Conservation (phyloP, 2,888 invertebrate species). For the Abrostola tripartita region DNA sequence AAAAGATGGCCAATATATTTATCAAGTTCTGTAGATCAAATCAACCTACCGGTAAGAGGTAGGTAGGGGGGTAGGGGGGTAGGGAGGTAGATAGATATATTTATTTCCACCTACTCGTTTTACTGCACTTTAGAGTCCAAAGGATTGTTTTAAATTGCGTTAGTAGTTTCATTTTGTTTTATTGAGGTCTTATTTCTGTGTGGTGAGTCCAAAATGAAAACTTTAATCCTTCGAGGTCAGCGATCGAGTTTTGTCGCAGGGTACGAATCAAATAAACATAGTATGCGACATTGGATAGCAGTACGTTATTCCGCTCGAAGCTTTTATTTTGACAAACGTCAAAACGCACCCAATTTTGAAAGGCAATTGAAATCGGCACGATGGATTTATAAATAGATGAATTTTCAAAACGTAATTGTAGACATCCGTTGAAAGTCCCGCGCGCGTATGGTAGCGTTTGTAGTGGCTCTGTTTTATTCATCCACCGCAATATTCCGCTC, state of each 20-base stretch:
- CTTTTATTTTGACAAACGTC: constrained; percentile 34
- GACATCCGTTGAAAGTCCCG: background rate
- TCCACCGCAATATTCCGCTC: background rate
- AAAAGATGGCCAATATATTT: constrained; percentile 46
- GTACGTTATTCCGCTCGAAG: constrained; percentile 19
- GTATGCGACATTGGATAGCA: constrained; percentile 28
- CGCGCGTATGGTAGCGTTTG: background rate
- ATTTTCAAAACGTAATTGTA: constrained; percentile 8
- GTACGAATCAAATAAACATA: constrained; percentile 38
- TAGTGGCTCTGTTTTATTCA: background rate
- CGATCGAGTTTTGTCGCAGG: constrained; percentile 12
- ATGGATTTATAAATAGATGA: constrained; percentile 11
- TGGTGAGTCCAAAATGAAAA: constrained; percentile 24
- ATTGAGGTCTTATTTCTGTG: constrained; percentile 4
- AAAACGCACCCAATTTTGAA: constrained; percentile 13
- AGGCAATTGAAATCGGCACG: constrained; percentile 13
- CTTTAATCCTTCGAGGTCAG: constrained; percentile 14
- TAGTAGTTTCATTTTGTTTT: constrained; percentile 12
- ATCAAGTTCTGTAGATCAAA: constrained; percentile 16
- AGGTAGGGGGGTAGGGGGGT: background rate
- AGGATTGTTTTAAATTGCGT: background rate
- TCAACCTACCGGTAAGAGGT: background rate
- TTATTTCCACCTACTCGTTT: background rate
- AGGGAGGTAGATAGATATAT: background rate
- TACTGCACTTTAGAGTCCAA: background rate